phyloP scores from a whole-genome alignment of 2,888 invertebrate species.

The Cheilosia grossa region DNA sequence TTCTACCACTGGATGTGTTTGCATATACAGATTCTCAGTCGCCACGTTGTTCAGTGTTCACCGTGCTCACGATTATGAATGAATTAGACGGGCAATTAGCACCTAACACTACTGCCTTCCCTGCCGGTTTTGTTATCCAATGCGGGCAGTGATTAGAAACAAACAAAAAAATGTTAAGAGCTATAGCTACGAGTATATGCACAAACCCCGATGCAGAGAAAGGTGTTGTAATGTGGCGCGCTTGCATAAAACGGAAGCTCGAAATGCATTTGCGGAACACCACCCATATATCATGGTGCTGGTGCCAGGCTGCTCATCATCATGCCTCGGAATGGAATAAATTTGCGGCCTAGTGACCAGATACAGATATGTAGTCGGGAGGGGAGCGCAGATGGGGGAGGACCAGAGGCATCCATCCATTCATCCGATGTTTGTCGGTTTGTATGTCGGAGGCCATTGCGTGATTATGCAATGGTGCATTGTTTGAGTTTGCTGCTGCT shows the following conservation, averaged over 20 bases:
- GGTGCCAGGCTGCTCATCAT: conserved; percentile 49
- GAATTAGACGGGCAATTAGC: conserved; percentile 74
- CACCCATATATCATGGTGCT: conserved; percentile 63
- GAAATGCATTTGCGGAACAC: conserved; percentile 71
- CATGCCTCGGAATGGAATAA: conserved; percentile 54
- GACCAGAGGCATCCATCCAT: conserved; percentile 64
- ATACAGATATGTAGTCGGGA: conserved; percentile 37
- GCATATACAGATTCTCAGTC: conserved; percentile 47
- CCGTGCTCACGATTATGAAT: conserved; percentile 68
- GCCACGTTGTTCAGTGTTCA: background rate
- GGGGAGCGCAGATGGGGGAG: conserved; percentile 12
- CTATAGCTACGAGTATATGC: background rate
- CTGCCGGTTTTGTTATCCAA: conserved; percentile 61
- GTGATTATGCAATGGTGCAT: conserved; percentile 74
- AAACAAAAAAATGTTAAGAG: conserved; percentile 29
- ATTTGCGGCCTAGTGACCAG: conserved; percentile 75
- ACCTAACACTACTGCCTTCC: conserved; percentile 52
- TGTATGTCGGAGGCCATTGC: conserved; percentile 75
- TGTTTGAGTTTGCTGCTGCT: conserved; percentile 48
- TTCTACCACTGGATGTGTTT: conserved; percentile 63
- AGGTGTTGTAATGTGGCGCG: conserved; percentile 46
- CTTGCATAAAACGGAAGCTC: conserved; percentile 73
- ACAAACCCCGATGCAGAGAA: background rate
- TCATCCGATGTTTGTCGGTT: conserved; percentile 73
- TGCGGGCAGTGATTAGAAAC: conserved; percentile 69